These are phyloP conservation scores for Drosophila tristis DNA, from an alignment of 1,140 invertebrate species.

Conservation along the genomic window DNA sequence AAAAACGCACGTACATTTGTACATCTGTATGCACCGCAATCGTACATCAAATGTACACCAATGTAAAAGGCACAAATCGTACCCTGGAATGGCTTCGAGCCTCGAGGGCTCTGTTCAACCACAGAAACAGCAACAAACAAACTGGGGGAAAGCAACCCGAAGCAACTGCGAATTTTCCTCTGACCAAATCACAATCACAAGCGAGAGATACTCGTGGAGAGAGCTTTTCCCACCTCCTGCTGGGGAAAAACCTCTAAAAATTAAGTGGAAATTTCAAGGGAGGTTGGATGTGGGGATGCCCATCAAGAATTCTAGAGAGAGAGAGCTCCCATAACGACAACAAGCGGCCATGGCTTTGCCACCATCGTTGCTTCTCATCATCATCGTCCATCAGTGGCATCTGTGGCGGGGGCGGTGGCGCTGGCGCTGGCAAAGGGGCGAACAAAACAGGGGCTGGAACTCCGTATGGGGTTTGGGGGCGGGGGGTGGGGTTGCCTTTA, in stretches of 20 bases:
- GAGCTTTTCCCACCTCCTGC: too few relatives aligned
- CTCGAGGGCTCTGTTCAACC: conserved; percentile 7
- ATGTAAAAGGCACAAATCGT: too few relatives aligned
- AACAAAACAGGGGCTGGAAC: conserved; percentile 8
- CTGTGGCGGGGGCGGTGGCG: conserved; percentile 32
- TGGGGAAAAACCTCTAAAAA: too few relatives aligned
- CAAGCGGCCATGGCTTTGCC: conserved; percentile 24
- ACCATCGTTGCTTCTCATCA: too few relatives aligned
- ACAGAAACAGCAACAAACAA: conserved; percentile 42
- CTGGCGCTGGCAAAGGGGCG: not conserved
- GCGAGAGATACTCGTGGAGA: not conserved
- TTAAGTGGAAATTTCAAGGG: too few relatives aligned
- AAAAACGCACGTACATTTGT: too few relatives aligned
- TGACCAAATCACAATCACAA: conserved; percentile 12
- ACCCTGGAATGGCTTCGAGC: not conserved
- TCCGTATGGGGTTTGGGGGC: not conserved
- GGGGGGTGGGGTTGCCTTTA: conserved; percentile 56
- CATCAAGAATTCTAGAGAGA: not conserved
- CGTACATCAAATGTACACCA: too few relatives aligned
- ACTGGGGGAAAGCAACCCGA: conserved; percentile 33
- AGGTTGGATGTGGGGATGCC: not conserved
- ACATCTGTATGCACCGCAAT: too few relatives aligned
- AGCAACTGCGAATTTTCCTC: conserved; percentile 19
- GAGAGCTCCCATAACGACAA: conserved; percentile 57
- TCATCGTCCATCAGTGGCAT: too few relatives aligned